Percentiles rank a stretch among this genome's conserved stretches.
phyloP scores from a whole-genome alignment of 2,888 invertebrate species.

The Andrena dorsata region DNA sequence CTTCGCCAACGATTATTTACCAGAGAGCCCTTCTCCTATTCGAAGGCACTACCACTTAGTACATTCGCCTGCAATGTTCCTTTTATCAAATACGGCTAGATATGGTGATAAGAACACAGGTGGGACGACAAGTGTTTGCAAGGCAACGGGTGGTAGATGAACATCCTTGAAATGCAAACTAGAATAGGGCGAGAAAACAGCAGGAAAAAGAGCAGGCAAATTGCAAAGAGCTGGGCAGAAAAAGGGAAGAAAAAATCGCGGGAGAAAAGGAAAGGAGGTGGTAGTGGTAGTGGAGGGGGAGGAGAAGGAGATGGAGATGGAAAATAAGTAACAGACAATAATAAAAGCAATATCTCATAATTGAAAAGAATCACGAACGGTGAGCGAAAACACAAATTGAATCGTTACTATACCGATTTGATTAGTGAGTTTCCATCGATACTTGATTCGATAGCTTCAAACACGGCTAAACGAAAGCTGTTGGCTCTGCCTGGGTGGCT shows the following conservation, averaged over 20 bases:
- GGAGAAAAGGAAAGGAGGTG: background rate
- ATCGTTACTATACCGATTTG: conserved; percentile 58
- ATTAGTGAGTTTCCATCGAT: conserved; percentile 69
- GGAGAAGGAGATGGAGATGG: too few relatives aligned
- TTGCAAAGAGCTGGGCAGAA: too few relatives aligned
- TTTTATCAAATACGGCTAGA: background rate
- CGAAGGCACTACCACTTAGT: background rate
- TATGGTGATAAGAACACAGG: background rate
- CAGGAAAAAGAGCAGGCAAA: background rate
- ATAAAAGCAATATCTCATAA: background rate
- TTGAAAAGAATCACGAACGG: background rate
- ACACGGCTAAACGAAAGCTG: conserved; percentile 1
- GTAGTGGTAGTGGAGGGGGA: background rate
- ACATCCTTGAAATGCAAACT: background rate
- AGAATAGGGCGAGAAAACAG: background rate
- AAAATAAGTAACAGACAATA: background rate
- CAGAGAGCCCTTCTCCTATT: background rate
- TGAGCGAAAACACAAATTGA: conserved; percentile 6
- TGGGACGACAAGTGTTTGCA: background rate
- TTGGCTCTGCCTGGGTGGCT: conserved; percentile 67
- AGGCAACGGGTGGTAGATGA: background rate
- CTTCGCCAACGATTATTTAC: background rate
- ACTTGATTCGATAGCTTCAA: conserved; percentile 56
- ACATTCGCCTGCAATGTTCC: background rate
- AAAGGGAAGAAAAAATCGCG: background rate